Evolutionary conservation across 2,113 vertebrate genomes (phyloP), one percentile per base, ranked within the genome.

Genomic region (Atractosteus spatula): DNA sequence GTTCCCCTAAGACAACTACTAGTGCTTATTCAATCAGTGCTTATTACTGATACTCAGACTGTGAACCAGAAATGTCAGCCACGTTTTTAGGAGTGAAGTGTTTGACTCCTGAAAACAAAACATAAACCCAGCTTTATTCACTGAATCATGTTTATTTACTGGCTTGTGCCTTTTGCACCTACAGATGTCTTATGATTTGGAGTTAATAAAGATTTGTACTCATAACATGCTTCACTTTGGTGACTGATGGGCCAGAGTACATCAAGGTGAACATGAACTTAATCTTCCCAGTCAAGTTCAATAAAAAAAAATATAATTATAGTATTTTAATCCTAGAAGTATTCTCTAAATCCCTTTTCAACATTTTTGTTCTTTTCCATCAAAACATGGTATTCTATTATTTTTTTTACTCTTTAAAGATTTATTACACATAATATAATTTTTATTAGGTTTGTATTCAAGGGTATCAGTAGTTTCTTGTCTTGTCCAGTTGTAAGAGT

Each of bases 61-160:
- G 65, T 70, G 71, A 74, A 77, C 77, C 43, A 68, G 65, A 76
- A 81, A 82, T 78, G 75, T 78, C 80, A 77, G 71, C 73, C 71
- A 71, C n/a, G n/a, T 80, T 80, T 77, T 44, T 78, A 75, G 82
- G 68, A 81, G 83, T 80, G 75, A 77, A 77, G 80, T 82, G 68
- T 43, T 55, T 76, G 73, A 73, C 51, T 72, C 42, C 51, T 77
- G 51, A 41, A 6, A 3, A 55, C 68, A 76, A 73, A 79, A 67
- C 69, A 73, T 74, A 62, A 68, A 74, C 1, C 65, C 51, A 29
- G 29, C 41, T 42, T 13, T 68, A 70, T 69, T 73, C 14, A 4
- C 2, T 8, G 62, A 63, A 66, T 73, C 71, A 43, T 73, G 70
- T 57, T 73, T 57, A 69, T 29, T 47, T 77, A 72, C 47, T 76